A percentile compares a stretch with the other conserved stretches of the same genome.
phyloP scores from a whole-genome alignment of 2,888 invertebrate genomes.

The Dioctria rufipes region DNA sequence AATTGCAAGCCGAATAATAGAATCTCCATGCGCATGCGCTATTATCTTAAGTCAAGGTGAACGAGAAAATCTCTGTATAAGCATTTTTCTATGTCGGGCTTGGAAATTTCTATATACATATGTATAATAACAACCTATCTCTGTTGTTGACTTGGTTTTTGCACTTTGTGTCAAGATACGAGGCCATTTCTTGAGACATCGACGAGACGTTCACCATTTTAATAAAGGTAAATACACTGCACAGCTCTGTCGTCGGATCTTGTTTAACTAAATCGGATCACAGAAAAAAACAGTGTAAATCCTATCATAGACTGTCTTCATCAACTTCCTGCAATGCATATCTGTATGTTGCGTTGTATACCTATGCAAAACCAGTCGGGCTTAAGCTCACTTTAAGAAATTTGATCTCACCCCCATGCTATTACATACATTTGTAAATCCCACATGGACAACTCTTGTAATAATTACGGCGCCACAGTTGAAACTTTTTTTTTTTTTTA shows the following conservation, averaged over 20 bases:
- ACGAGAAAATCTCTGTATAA: neutral
- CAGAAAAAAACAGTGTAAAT: neutral
- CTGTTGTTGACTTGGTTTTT: neutral
- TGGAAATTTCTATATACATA: neutral
- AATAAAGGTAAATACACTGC: constrained; percentile 26
- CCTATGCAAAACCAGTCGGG: neutral
- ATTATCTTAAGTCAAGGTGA: neutral
- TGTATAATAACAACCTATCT: neutral
- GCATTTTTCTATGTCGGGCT: neutral
- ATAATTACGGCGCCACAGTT: constrained; percentile 42
- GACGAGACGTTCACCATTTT: constrained; percentile 44
- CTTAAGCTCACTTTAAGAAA: constrained; percentile 10
- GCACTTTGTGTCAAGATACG: constrained; percentile 4
- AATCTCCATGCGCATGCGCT: too few relatives aligned
- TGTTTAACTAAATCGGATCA: constrained; percentile 22
- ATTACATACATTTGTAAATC: neutral
- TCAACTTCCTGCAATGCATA: constrained; percentile 12
- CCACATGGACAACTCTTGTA: neutral
- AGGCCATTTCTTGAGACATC: constrained; percentile 37
- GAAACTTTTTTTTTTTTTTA: neutral
- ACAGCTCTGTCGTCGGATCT: constrained; percentile 1
- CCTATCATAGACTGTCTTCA: neutral
- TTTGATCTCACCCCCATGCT: constrained; percentile 43
- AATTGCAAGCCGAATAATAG: too few relatives aligned
- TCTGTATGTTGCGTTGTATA: neutral